phyloP scores from a whole-genome alignment of 1,140 invertebrate species.

The Papilio polytes region DNA sequence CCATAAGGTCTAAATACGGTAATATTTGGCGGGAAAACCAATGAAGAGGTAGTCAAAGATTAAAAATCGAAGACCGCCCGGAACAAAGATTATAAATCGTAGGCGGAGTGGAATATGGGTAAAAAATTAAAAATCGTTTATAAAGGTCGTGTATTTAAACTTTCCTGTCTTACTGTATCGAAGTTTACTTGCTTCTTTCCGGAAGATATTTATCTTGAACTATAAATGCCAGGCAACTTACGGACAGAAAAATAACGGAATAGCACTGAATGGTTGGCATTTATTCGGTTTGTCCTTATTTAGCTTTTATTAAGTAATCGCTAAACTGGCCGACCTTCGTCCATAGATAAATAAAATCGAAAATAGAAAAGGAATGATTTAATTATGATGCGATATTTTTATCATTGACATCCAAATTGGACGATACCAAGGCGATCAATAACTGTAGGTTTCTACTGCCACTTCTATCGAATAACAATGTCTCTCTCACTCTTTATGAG shows the following conservation, averaged over 20 bases:
- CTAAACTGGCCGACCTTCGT: neutral
- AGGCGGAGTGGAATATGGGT: neutral
- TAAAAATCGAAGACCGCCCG: neutral
- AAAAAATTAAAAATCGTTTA: neutral
- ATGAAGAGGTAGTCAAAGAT: neutral
- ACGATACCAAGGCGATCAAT: neutral
- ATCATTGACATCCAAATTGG: neutral
- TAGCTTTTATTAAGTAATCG: neutral
- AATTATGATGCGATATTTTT: neutral
- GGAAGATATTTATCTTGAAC: neutral
- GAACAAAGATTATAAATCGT: conserved; percentile 9
- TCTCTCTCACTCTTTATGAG: too few relatives aligned
- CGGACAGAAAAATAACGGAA: neutral
- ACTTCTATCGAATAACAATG: too few relatives aligned
- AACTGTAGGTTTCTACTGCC: neutral
- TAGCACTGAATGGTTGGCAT: too few relatives aligned
- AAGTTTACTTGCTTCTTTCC: neutral
- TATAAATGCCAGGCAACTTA: neutral
- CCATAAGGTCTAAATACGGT: neutral
- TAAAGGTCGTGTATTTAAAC: neutral
- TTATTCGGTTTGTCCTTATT: neutral
- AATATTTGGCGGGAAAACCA: conserved; percentile 13
- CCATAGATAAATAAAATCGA: neutral
- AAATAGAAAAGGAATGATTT: neutral
- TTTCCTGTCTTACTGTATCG: neutral